phyloP scores from a whole-genome alignment of 2,113 vertebrate genomes.

The Microcebus lehilahytsara region DNA sequence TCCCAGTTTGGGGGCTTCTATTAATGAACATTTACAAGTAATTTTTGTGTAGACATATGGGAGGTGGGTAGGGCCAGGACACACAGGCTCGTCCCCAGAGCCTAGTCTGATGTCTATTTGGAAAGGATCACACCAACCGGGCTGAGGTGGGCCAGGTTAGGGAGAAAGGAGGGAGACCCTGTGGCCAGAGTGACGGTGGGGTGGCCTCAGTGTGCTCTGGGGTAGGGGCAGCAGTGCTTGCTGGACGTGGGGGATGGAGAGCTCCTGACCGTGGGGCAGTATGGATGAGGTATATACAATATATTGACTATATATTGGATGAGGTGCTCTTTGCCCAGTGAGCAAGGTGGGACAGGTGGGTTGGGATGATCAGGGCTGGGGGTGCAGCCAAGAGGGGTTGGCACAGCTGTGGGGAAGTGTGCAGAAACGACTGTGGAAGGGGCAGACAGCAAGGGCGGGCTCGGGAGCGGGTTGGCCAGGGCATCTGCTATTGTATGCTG shows the following conservation, averaged over 20 bases:
- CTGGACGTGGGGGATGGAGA: neutral
- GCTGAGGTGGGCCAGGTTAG: neutral
- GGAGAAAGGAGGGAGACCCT: neutral
- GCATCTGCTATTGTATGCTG: neutral
- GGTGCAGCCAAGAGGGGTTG: neutral
- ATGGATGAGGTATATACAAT: too few species aligned
- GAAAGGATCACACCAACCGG: neutral
- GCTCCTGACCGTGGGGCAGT: neutral
- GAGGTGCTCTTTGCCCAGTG: neutral
- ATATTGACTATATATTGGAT: too few species aligned
- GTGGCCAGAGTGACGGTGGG: neutral
- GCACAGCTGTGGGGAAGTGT: neutral
- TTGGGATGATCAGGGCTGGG: neutral
- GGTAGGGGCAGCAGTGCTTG: neutral
- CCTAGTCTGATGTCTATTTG: neutral
- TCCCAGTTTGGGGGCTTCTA: too few species aligned
- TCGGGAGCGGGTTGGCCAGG: too few species aligned
- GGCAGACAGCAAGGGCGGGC: neutral
- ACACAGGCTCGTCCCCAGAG: neutral
- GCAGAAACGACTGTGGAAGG: neutral
- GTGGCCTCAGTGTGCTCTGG: neutral
- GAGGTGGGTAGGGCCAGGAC: neutral
- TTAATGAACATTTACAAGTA: too few species aligned
- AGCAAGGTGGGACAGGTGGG: neutral
- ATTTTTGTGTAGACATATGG: neutral